Conservation (phyloP, 2,797 vertebrate genomes). For the Enteromius viviparus region DNA sequence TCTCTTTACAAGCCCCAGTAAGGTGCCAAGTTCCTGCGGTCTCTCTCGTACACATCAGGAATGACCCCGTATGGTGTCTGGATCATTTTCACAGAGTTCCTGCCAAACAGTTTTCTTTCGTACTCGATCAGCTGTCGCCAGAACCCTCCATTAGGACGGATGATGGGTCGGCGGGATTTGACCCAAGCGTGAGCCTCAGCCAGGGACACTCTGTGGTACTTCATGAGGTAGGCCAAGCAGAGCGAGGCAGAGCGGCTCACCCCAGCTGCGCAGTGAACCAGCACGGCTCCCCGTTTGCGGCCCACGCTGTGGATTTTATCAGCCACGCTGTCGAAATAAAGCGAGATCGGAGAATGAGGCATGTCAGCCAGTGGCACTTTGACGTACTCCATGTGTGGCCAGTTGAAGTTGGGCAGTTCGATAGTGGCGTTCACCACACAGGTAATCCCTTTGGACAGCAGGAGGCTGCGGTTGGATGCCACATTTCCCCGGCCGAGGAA, state of each 20-base stretch:
- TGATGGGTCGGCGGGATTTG: conserved; percentile 90
- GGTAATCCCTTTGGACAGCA: conserved; percentile 93
- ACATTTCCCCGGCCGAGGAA: conserved; percentile 95
- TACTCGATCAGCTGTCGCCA: conserved; percentile 98
- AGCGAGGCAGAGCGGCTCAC: conserved; percentile 95
- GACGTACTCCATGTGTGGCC: conserved; percentile 95
- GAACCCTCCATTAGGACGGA: conserved; percentile 95
- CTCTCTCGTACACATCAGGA: conserved; percentile 92
- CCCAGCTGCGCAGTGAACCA: conserved; percentile 94
- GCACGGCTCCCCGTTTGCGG: conserved; percentile 88
- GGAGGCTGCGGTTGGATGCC: conserved; percentile 93
- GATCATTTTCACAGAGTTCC: conserved; percentile 95
- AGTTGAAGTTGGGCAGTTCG: conserved; percentile 97
- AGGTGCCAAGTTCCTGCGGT: conserved; percentile 89
- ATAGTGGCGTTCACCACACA: conserved; percentile 97
- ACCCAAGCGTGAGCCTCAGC: conserved; percentile 96
- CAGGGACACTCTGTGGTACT: conserved; percentile 91
- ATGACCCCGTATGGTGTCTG: conserved; percentile 93
- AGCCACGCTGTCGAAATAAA: conserved; percentile 95
- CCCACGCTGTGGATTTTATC: conserved; percentile 97
- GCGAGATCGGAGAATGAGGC: conserved; percentile 92
- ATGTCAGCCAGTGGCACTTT: conserved; percentile 95
- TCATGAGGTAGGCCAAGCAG: conserved; percentile 98
- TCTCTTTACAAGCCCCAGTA: conserved; percentile 90
- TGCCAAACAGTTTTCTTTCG: conserved; percentile 94